A percentile compares a stretch with the other conserved stretches of the same genome.
Conservation (phyloP, 2,888 invertebrate species). For the Drosophila prolongata region DNA sequence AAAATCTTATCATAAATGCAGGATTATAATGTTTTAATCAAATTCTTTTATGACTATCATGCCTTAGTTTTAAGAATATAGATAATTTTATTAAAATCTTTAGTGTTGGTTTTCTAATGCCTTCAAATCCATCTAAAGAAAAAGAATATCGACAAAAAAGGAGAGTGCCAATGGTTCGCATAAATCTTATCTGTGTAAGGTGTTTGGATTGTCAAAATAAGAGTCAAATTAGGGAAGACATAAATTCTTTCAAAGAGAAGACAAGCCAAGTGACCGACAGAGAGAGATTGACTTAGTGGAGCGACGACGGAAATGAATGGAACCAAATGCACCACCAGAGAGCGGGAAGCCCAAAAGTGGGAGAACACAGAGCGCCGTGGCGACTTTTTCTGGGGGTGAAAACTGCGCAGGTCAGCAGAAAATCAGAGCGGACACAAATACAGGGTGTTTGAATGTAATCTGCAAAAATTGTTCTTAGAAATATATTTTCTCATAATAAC, state of each 20-base stretch:
- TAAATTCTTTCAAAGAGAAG: not conserved
- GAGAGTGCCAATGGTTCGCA: too few species aligned
- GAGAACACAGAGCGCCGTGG: slow-evolving; percentile 21
- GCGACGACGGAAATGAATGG: slow-evolving; percentile 21
- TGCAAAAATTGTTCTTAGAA: not conserved
- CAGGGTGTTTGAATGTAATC: slow-evolving; percentile 57
- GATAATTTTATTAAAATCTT: too few species aligned
- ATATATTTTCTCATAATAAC: too few species aligned
- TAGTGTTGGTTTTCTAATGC: too few species aligned
- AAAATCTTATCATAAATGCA: too few species aligned
- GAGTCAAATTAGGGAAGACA: not conserved
- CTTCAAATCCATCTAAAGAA: too few species aligned
- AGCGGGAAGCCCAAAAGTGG: slow-evolving; percentile 3
- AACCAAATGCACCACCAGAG: slow-evolving; percentile 31
- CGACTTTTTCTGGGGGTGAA: slow-evolving; percentile 52
- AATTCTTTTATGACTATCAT: too few species aligned
- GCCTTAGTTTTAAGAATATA: too few species aligned
- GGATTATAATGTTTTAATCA: too few species aligned
- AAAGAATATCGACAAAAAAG: too few species aligned
- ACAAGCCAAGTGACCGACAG: not conserved
- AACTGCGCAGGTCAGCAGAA: slow-evolving; percentile 80
- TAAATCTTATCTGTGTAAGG: too few species aligned
- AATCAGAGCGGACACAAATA: slow-evolving; percentile 45
- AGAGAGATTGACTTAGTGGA: not conserved
- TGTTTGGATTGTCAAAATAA: too few species aligned